Evolutionary conservation across 2,113 vertebrate genomes (phyloP).

Genomic region (Melanerpes aurifrons): DNA sequence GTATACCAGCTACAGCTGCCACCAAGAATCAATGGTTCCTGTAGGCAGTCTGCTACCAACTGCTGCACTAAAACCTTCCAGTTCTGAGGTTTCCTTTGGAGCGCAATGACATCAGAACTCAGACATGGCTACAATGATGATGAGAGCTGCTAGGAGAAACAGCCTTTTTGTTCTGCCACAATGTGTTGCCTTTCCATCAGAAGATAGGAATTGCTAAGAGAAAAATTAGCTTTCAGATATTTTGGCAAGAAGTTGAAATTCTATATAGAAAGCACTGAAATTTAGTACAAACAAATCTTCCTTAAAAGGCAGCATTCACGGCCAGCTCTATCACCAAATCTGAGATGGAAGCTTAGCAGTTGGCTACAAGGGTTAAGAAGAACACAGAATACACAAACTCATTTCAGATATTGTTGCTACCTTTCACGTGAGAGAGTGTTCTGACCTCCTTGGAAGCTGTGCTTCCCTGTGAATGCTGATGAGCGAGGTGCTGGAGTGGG

Average conservation of each 20-base stretch:
- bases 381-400: not conserved
- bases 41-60: not conserved
- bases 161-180: not conserved
- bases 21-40: not conserved
- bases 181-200: not conserved
- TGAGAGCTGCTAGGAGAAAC: not conserved
- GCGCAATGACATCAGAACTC: not conserved
- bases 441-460: not conserved
- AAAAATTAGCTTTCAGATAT: not conserved
- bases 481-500: constrained; percentile 44
- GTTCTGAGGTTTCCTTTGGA: not conserved
- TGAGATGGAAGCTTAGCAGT: not conserved
- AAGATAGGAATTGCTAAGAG: not conserved
- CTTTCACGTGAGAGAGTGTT: not conserved
- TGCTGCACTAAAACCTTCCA: not conserved
- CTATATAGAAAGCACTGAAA: not conserved
- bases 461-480: not conserved
- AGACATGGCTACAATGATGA: not conserved
- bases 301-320: not conserved
- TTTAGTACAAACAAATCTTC: not conserved
- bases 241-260: not conserved
- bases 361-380: not conserved
- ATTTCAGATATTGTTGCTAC: not conserved
- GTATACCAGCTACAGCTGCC: not conserved
- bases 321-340: not conserved